Percentiles rank a stretch among this genome's conserved stretches.
phyloP scores from a whole-genome alignment of 1,140 invertebrate genomes.

The Drosophila insularis region DNA sequence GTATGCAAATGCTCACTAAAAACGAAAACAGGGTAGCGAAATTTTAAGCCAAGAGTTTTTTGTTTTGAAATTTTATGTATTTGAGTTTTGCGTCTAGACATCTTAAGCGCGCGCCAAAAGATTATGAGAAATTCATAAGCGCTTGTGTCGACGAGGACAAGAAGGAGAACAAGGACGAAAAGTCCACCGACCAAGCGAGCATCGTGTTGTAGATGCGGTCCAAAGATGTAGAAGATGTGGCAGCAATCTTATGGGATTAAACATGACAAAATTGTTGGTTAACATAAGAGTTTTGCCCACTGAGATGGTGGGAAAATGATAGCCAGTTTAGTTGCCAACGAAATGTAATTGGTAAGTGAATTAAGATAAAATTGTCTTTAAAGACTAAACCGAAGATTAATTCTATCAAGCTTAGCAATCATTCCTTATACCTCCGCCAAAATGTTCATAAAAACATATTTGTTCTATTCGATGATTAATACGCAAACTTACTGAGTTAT shows the following conservation, averaged over 20 bases:
- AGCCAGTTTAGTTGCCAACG: background rate
- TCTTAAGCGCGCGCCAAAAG: constrained; percentile 40
- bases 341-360: background rate
- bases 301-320: constrained; percentile 8
- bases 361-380: background rate
- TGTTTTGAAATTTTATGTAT: constrained; percentile 38
- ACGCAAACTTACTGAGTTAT: too few species aligned
- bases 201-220: background rate
- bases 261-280: constrained; percentile 29
- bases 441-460: too few species aligned
- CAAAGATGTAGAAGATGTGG: background rate
- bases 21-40: constrained; percentile 9
- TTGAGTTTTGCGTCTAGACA: constrained; percentile 54
- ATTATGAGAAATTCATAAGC: constrained; percentile 55
- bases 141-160: background rate
- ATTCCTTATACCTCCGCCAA: too few species aligned
- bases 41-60: constrained; percentile 17
- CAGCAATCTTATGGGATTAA: constrained; percentile 11
- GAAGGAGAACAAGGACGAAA: background rate
- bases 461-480: too few species aligned
- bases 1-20: constrained; percentile 59
- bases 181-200: background rate
- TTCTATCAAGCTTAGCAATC: background rate
- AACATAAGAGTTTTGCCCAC: background rate
- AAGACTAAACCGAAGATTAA: background rate